Evolutionary conservation across 1,140 invertebrate genomes (phyloP).

Genomic region (Zaprionus capensis): DNA sequence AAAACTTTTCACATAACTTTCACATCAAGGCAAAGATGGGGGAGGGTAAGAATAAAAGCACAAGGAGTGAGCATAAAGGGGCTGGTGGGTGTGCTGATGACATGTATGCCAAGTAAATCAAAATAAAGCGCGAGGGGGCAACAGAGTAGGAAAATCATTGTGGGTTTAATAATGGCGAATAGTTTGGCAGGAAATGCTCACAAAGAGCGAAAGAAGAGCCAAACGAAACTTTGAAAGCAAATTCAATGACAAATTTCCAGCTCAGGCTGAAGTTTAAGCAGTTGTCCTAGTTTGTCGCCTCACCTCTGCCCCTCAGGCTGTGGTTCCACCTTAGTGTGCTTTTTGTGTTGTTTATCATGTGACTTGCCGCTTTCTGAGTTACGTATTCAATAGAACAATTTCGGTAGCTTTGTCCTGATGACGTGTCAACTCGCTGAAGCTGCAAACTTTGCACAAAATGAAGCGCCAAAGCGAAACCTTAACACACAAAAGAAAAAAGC

Average conservation of each 20-base stretch:
- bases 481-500: conserved; percentile 30
- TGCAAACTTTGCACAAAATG: conserved; percentile 74
- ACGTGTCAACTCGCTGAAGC: conserved; percentile 75
- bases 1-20: conserved; percentile 82
- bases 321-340: conserved; percentile 2
- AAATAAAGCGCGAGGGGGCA: conserved; percentile 41
- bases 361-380: conserved; percentile 53
- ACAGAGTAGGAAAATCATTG: conserved; percentile 41
- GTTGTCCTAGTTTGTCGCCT: conserved; percentile 1
- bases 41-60: not conserved
- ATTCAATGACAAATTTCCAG: conserved; percentile 62
- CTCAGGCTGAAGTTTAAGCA: conserved; percentile 68
- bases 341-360: conserved; percentile 61
- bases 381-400: conserved; percentile 57
- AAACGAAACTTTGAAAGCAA: conserved; percentile 28
- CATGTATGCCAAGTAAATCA: conserved; percentile 61
- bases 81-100: conserved; percentile 1
- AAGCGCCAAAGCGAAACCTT: conserved; percentile 72
- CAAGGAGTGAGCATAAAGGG: not conserved
- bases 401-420: conserved; percentile 71
- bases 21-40: conserved; percentile 52
- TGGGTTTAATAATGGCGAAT: conserved; percentile 49
- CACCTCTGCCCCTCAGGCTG: not conserved
- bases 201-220: conserved; percentile 20
- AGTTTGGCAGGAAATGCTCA: conserved; percentile 47